Conservation (phyloP, 2,888 invertebrate genomes). For the Pseudoips prasinana region DNA sequence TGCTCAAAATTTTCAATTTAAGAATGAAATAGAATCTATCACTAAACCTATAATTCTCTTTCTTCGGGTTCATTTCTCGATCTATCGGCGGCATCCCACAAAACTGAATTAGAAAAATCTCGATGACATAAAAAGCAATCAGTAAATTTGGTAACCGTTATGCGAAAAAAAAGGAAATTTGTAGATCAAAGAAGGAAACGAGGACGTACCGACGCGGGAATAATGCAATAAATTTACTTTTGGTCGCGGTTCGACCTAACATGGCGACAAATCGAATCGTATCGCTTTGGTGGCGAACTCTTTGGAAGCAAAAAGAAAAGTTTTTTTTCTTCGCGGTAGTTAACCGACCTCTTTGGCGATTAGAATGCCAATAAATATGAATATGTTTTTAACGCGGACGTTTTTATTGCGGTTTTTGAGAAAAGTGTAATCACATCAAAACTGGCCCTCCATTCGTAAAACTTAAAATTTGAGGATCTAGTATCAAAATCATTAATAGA, state of each 20-base stretch:
- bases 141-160: constrained; percentile 43
- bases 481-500: no score
- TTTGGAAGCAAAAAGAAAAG: constrained; percentile 50
- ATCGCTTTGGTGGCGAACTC: constrained; percentile 43
- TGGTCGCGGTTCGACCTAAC: constrained; percentile 48
- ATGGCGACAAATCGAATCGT: constrained; percentile 69
- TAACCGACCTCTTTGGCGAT: no score
- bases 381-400: no score
- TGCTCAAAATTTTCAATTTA: no score
- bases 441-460: no score
- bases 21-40: no score
- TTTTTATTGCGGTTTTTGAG: no score
- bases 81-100: constrained; percentile 9
- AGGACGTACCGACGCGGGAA: constrained; percentile 52
- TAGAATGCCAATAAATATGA: no score
- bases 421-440: no score
- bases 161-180: constrained; percentile 47
- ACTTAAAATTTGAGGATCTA: no score
- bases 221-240: constrained; percentile 68
- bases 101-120: constrained; percentile 39
- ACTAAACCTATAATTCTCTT: no score
- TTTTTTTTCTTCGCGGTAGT: not conserved
- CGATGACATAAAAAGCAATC: constrained; percentile 57
- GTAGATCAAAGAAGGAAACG: constrained; percentile 58
- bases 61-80: constrained; percentile 27